Conservation (phyloP, 2,113 vertebrate genomes). For the Rhinopithecus roxellana region DNA sequence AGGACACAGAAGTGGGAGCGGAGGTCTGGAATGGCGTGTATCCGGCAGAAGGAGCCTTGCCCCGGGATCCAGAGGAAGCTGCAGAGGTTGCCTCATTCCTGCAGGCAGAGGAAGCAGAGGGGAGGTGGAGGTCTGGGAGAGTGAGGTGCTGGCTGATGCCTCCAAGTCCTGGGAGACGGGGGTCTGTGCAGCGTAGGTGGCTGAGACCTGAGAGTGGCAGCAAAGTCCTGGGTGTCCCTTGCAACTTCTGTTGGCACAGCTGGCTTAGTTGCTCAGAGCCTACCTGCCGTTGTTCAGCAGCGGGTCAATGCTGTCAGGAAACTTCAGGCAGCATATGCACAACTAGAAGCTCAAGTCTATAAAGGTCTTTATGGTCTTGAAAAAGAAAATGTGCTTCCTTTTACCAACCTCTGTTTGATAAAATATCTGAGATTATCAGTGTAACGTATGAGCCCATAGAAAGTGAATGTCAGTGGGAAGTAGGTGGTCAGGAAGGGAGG, state of each 20-base stretch:
- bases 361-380: not conserved
- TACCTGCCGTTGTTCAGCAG: not conserved
- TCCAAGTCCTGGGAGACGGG: not conserved
- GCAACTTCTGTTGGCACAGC: not conserved
- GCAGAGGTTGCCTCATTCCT: not conserved
- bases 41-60: not conserved
- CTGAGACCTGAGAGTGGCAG: not conserved
- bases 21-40: not conserved
- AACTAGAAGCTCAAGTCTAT: not conserved
- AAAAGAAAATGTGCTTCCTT: not conserved
- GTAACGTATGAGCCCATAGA: not conserved
- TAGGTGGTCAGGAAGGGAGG: not conserved
- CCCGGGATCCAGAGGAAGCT: fast-evolving
- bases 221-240: not conserved
- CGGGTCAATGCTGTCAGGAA: not conserved
- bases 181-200: fast-evolving
- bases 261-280: not conserved
- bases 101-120: not conserved
- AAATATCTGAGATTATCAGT: not conserved
- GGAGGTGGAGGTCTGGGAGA: not conserved
- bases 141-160: not conserved
- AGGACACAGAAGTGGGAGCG: not conserved
- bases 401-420: not conserved
- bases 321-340: not conserved
- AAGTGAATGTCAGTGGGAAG: not conserved